Conservation (phyloP, 2,113 vertebrate species). For the Alethe diademata region DNA sequence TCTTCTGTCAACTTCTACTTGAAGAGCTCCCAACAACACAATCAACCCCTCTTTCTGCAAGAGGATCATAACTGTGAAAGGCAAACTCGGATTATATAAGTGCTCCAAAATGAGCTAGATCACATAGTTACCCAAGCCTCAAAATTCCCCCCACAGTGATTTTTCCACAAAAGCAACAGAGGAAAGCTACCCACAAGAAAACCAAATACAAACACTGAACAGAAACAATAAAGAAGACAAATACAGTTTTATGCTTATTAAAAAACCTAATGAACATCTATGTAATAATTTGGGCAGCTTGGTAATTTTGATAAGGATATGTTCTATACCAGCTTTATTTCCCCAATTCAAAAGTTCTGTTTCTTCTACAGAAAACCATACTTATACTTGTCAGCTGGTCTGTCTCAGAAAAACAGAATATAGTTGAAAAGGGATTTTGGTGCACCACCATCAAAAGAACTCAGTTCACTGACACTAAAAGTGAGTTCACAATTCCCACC, state of each 20-base stretch:
- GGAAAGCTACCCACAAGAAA: neutral
- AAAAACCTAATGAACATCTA: neutral
- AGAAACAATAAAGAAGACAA: neutral
- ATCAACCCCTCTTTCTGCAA: neutral
- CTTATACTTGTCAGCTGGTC: no score
- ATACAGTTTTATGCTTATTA: neutral
- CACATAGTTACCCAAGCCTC: neutral
- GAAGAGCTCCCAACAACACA: neutral
- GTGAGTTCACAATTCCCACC: neutral
- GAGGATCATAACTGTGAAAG: neutral
- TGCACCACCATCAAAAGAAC: neutral
- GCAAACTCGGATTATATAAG: neutral
- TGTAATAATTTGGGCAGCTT: neutral
- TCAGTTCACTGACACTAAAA: neutral
- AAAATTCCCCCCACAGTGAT: neutral
- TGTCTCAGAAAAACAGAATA: neutral
- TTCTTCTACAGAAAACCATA: neutral
- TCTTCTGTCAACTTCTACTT: neutral
- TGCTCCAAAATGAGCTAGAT: neutral
- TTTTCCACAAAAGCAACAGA: neutral
- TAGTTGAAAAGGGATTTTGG: neutral
- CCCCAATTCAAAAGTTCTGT: neutral
- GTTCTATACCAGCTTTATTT: neutral
- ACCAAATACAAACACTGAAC: neutral
- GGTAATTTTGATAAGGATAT: neutral